Evolutionary conservation across 2,797 vertebrate genomes (phyloP), one percentile per base, ranked within the genome.

Genomic region (Rallus crepitans): DNA sequence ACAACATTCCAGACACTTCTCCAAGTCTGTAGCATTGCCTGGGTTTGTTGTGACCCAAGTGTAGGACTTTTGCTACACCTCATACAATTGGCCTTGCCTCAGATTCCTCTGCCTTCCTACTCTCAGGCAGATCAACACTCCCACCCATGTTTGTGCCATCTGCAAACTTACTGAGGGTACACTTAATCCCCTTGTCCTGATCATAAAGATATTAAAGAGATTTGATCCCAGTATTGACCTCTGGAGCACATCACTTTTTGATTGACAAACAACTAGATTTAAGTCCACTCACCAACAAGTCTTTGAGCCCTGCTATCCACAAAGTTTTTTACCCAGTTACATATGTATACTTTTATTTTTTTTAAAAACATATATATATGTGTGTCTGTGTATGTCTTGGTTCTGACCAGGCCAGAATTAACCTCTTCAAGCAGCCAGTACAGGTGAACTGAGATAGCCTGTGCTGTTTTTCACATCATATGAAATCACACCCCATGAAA

Each of bases 71-170:
- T 50, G 12, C 2, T 75, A 13, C 56, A 13, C 2, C 11, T 45
- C 23, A 6, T 20, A 14, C 12, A 37, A 4, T 6, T 63, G 24
- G 13, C 14, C 20, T 45, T 4, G 6, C 35, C 16, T 45, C 35
- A 52, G 35, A 31, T 19, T 8, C 56, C 7, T 68, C 75, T 68
- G 24, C 3, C 11, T 69, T 64, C 5, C 42, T 48, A 47, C 25
- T 8, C 2, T 48, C 9, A 18, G 23, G 8, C 20, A 60, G 33
- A 24, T 31, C 27, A 48, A 37, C 15, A 25, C 27, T 47, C 6
- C 19, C 0, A 0, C 6, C 11, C 12, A 55, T 4, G 21, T 40
- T n/a, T 37, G 50, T 71, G 21, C 31, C 5, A 0, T 37, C 13
- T 50, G 21, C 15, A 48, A 31, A 50, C 5, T 60, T 48, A 15